A percentile compares a stretch with the other conserved stretches of the same genome.
These are phyloP conservation scores for Oopsacas minuta DNA, from an alignment of 37 sponge, comb jelly and placozoan genomes.

Conservation along the genomic window DNA sequence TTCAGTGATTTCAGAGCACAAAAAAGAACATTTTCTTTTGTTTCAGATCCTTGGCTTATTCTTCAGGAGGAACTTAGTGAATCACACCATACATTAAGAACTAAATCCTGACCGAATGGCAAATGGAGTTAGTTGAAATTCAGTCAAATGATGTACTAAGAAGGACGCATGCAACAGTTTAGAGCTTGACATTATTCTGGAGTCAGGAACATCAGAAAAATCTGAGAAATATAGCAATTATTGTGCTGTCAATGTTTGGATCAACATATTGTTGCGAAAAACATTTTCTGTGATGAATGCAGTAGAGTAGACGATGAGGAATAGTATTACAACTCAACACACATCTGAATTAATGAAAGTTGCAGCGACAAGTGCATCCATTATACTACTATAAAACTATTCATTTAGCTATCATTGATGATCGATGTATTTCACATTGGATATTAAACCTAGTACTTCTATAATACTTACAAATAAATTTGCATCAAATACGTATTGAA, in stretches of 20 bases:
- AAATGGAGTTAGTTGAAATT: neutral
- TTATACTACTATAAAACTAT: too few relatives aligned
- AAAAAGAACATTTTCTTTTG: neutral
- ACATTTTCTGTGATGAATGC: neutral
- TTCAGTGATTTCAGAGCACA: too few relatives aligned
- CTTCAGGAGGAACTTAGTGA: neutral
- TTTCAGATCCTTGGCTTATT: neutral
- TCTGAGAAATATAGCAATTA: neutral
- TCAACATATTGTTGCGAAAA: neutral
- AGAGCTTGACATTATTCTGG: neutral
- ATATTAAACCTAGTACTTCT: too few relatives aligned
- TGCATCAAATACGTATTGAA: too few relatives aligned
- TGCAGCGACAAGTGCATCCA: slow-evolving; percentile 13
- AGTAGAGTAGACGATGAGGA: neutral
- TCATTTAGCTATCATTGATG: too few relatives aligned
- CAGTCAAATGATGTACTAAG: neutral
- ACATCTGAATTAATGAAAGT: neutral
- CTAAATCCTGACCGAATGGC: neutral
- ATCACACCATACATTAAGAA: neutral
- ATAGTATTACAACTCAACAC: neutral
- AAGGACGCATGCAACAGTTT: neutral
- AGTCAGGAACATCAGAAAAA: neutral
- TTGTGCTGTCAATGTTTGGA: slow-evolving; percentile 6
- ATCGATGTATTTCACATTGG: too few relatives aligned
- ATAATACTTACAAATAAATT: too few relatives aligned